Evolutionary conservation across 2,888 invertebrate species (phyloP).

Genomic region (Tryphoninae sp.): DNA sequence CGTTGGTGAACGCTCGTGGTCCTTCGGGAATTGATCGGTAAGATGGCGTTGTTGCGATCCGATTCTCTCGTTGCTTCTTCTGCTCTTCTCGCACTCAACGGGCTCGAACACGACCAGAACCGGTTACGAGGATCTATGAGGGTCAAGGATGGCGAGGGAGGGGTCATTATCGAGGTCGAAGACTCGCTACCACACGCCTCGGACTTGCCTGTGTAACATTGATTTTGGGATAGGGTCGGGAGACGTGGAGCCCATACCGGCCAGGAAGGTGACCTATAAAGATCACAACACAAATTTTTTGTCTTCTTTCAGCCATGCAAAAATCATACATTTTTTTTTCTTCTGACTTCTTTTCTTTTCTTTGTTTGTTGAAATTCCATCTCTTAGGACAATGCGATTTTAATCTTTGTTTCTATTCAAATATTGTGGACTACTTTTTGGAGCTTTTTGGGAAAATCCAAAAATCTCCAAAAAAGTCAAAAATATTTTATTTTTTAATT

Average conservation of each 20-base stretch:
- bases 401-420: no score
- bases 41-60: background rate
- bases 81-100: constrained; percentile 66
- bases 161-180: constrained; percentile 65
- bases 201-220: constrained; percentile 67
- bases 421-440: no score
- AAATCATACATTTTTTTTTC: constrained; percentile 69
- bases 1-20: background rate
- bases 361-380: background rate
- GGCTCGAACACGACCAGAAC: constrained; percentile 75
- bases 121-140: constrained; percentile 73
- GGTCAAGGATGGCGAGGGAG: constrained; percentile 73
- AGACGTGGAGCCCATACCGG: constrained; percentile 83
- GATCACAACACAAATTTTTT: constrained; percentile 80
- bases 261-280: constrained; percentile 85
- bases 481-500: no score
- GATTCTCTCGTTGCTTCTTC: constrained; percentile 21
- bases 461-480: no score
- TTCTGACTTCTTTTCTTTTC: constrained; percentile 22
- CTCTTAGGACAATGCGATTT: no score
- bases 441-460: no score
- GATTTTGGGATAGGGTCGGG: constrained; percentile 78
- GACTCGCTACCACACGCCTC: constrained; percentile 62
- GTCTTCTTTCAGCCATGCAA: constrained; percentile 80
- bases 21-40: background rate